Evolutionary conservation across 2,797 vertebrate genomes (phyloP).

Genomic region (Sebastes matsubarae): DNA sequence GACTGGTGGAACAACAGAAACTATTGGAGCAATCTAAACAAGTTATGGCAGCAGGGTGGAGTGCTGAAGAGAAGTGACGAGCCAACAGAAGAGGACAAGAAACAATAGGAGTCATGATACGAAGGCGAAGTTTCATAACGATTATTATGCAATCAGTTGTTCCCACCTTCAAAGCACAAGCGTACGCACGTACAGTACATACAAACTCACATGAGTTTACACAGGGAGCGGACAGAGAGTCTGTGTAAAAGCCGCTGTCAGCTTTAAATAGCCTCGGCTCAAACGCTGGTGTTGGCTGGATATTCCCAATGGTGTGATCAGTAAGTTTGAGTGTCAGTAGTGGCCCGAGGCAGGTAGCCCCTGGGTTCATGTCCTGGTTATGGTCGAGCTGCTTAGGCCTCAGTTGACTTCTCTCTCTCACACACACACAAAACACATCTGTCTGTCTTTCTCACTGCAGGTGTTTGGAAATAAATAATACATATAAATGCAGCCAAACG

Average conservation of each 20-base stretch:
- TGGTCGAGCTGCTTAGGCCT: constrained; percentile 35
- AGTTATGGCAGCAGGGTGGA: constrained; percentile 29
- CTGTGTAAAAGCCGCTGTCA: constrained; percentile 14
- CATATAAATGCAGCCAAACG: neutral
- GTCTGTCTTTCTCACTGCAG: neutral
- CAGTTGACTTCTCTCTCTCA: constrained; percentile 34
- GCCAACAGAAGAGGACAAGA: constrained; percentile 11
- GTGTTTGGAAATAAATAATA: neutral
- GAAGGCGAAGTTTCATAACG: neutral
- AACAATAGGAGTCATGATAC: neutral
- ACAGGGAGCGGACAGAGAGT: constrained; percentile 9
- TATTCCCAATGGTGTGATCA: constrained; percentile 58
- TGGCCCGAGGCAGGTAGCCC: constrained; percentile 59
- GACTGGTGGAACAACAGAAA: constrained; percentile 41
- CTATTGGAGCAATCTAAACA: constrained; percentile 49
- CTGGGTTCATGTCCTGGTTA: constrained; percentile 54
- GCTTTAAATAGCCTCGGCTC: constrained; percentile 49
- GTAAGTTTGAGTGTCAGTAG: constrained; percentile 45
- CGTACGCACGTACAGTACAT: neutral
- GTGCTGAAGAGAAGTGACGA: neutral
- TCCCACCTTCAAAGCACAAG: neutral
- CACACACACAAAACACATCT: neutral
- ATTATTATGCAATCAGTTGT: constrained; percentile 3
- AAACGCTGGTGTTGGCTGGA: constrained; percentile 34
- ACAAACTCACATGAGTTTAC: neutral